Base-by-base conservation (phyloP, 2,888 invertebrate genomes). In the Busseola fusca region DNA sequence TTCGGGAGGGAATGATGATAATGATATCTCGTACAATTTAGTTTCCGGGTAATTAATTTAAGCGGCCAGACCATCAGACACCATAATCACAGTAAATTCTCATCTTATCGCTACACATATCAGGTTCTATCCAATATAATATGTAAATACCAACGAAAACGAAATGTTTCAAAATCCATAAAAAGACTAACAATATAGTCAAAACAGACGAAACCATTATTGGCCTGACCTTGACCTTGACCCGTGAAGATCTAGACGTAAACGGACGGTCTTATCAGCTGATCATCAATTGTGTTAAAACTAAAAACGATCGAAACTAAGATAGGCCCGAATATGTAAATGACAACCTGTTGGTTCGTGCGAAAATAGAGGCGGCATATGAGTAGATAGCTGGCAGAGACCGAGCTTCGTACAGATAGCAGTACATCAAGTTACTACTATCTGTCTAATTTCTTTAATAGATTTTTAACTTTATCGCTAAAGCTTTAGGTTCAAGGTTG, bases 261-360 rank as follows among this genome's bases (percentile, higher is more conserved):
- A 52, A 58, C 78, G 62, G 57, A 50, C 45, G 6, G 5, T 25
- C 52, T 79, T 74, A 76, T 76, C 80, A 64, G 63, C 45, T 66
- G 54, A 48, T 45, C 40, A 64, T 64, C 50, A 50, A 54, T 56
- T 52, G 64, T 75, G 63, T 71, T 70, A 45, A 63, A 58, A 48
- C 56, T 30, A 58, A 50, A 78, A 56, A 6, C 27, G 79, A 76
- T 79, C 52, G 48, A 48, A 40, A 48, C 37, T 16, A 4, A 72
- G 73, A 76, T 76, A 64, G 16, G 25, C 21, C 45, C 37, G 3
- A 56, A 50, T 78, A 65, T 72, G 64, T 57, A 34, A 72, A 78
- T 72, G 54, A 69, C 14, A 69, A 77, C 59, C 48, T 59, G 48
- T 69, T 60, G 34, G 27, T 48, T 27, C 25, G 25, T 60, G 69